Evolutionary conservation across 64 coral and sea anemone species (phyloP).

Genomic region (Stylophora pistillata): DNA sequence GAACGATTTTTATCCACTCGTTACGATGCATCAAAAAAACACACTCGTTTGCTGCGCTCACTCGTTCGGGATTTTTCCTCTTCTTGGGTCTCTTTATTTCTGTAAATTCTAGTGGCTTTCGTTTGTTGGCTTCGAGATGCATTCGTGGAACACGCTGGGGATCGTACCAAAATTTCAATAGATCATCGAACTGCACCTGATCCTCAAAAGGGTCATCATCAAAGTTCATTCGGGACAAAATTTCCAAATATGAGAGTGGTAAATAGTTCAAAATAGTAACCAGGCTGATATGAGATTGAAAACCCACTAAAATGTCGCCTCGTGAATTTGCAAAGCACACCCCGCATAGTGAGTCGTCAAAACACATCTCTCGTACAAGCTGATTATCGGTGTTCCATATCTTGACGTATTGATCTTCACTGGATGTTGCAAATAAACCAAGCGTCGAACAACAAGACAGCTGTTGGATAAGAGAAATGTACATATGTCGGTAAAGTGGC

Average conservation of each 20-base stretch:
- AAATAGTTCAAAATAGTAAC: constrained; percentile 83
- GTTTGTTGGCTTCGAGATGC: constrained; percentile 12
- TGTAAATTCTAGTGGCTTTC: constrained; percentile 12
- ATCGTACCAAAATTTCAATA: constrained; percentile 69
- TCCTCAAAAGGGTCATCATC: constrained; percentile 54
- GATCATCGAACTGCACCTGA: constrained; percentile 65
- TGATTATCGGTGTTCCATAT: constrained; percentile 93
- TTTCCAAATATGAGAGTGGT: constrained; percentile 72
- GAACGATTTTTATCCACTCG: too few relatives aligned
- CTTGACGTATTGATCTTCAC: constrained; percentile 85
- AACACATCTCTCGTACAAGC: constrained; percentile 80
- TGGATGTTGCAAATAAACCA: constrained; percentile 89
- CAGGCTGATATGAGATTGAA: constrained; percentile 90
- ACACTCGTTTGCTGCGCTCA: too few relatives aligned
- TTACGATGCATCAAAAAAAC: too few relatives aligned
- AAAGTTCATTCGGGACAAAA: constrained; percentile 70
- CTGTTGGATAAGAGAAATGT: constrained; percentile 7
- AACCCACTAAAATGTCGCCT: constrained; percentile 94
- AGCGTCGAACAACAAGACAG: constrained; percentile 79
- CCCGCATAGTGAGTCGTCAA: constrained; percentile 83
- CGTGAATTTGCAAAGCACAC: constrained; percentile 94
- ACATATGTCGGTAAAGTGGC: neutral
- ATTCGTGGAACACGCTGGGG: constrained; percentile 31
- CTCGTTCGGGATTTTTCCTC: too few relatives aligned
- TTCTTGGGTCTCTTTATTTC: constrained; percentile 10